Evolutionary conservation across 1,140 invertebrate species (phyloP).

Genomic region (Drosophila nannoptera): DNA sequence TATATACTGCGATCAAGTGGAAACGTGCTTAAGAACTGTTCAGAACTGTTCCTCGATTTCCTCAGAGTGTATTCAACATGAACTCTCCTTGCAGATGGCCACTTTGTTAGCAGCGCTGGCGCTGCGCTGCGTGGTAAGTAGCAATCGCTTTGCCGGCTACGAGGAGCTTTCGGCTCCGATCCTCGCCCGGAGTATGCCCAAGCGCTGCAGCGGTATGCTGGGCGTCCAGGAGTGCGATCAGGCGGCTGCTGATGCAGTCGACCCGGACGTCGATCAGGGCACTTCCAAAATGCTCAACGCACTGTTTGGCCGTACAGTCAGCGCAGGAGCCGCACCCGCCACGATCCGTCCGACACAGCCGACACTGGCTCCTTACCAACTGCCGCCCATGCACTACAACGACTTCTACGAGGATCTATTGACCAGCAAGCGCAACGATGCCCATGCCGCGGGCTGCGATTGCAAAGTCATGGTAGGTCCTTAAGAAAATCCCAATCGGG

Average conservation of each 20-base stretch:
- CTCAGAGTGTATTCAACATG: background rate
- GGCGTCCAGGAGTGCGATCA: constrained; percentile 28
- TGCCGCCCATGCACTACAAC: constrained; percentile 61
- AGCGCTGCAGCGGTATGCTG: constrained; percentile 27
- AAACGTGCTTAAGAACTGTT: too few species aligned
- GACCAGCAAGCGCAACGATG: constrained; percentile 56
- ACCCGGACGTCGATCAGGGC: constrained; percentile 1
- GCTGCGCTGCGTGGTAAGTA: constrained; percentile 42
- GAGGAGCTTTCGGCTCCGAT: constrained; percentile 34
- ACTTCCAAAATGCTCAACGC: constrained; percentile 56
- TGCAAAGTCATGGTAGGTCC: constrained; percentile 73
- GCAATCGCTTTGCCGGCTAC: constrained; percentile 36
- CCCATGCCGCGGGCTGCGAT: constrained; percentile 68
- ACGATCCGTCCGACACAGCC: constrained; percentile 31
- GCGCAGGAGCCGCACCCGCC: constrained; percentile 9
- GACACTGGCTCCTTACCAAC: constrained; percentile 44
- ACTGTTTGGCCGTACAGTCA: constrained; percentile 38
- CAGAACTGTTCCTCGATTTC: too few species aligned
- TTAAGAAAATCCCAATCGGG: background rate
- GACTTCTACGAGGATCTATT: constrained; percentile 71
- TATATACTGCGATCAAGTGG: too few species aligned
- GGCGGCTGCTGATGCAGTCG: background rate
- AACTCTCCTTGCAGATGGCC: constrained; percentile 37
- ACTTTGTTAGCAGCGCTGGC: constrained; percentile 52
- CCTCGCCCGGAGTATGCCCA: constrained; percentile 3